These are phyloP conservation scores for Andinoacara biseriatus DNA, from an alignment of 2,113 vertebrate species.

Conservation along the genomic window DNA sequence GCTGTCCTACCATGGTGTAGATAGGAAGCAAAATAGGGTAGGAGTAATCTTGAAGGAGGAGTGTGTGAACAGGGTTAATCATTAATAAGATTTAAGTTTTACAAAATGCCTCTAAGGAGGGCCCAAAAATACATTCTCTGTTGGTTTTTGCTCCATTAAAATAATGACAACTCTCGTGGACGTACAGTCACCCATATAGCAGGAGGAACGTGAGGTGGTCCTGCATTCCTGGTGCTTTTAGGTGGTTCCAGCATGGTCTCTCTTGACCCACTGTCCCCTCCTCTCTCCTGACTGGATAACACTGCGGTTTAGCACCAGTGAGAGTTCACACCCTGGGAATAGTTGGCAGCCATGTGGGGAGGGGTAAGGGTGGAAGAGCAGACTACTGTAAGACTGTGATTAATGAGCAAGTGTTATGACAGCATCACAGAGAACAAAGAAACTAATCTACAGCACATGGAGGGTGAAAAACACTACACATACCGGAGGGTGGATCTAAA, in stretches of 20 bases:
- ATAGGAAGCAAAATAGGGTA: too few species aligned
- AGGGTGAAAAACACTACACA: slow-evolving; percentile 58
- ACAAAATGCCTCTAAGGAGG: background rate
- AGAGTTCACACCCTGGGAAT: slow-evolving; percentile 72
- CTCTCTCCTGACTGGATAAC: slow-evolving; percentile 54
- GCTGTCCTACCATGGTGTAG: too few species aligned
- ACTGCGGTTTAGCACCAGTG: slow-evolving; percentile 49
- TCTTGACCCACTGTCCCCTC: slow-evolving; percentile 70
- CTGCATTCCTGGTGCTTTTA: slow-evolving; percentile 59
- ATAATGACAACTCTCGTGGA: background rate
- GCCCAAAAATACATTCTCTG: background rate
- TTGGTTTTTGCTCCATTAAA: background rate
- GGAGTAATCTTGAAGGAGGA: too few species aligned
- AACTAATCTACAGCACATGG: slow-evolving; percentile 74
- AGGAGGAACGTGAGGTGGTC: slow-evolving; percentile 42
- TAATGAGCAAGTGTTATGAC: slow-evolving; percentile 75
- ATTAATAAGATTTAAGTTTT: background rate
- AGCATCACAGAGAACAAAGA: slow-evolving; percentile 69
- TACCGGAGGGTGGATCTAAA: slow-evolving; percentile 45
- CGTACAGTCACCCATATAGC: slow-evolving; percentile 1
- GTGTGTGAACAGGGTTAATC: too few species aligned
- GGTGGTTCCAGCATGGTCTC: slow-evolving; percentile 72
- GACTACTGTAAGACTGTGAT: slow-evolving; percentile 70
- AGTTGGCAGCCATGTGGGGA: slow-evolving; percentile 38
- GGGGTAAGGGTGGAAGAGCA: slow-evolving; percentile 36